Base-by-base conservation (phyloP, 64 coral and sea anemone species). In the Cladopsammia gracilis region DNA sequence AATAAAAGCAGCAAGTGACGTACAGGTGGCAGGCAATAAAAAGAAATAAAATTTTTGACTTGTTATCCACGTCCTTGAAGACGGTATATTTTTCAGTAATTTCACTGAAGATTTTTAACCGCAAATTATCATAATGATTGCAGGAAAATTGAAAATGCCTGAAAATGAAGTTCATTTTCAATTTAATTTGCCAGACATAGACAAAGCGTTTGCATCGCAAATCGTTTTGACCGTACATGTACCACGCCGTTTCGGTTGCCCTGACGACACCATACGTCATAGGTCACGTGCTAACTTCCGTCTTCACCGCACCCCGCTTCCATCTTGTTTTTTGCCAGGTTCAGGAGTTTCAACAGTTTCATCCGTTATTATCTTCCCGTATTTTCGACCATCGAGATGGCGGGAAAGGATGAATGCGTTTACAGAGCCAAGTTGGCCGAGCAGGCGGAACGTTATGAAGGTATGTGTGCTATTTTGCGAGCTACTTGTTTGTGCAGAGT, bases 361-460 rank as follows among this genome's bases (percentile, higher is more conserved):
- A 84, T 68, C 80, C 44, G 44, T 20, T 16, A 43, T 58, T 66
- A 87, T 93, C 91, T 86, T 64, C 43, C 16, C n/a, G 34, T 43
- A 86, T 57, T 25, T 93, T 87, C 47, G 64, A 61, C 91, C 91
- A 93, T 93, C 91, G 54, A 49, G n/a, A 93, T 93, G 91, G 48
- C 71, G 43, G 83, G 78, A 15, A 96, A 92, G 82, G 98, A 99
- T 56, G 70, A 96, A 19, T 43, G 71, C 51, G 87, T 96, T 88
- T 94, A 87, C 58, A 70, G 79, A 56, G 98, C 98, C 23, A 99
- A 96, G 49, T 64, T 99, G 79, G 94, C 98, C 9, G 98, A 99
- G 70, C 98, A 99, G 87, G 94, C 98, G 19, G 98, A 99, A 73
- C 91, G 98, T 85, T 99, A 96, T 79, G 94, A 99, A 59, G 94